These are phyloP conservation scores for Actinostola sp. DNA, from an alignment of 92 coral and sea anemone species.

Conservation along the genomic window DNA sequence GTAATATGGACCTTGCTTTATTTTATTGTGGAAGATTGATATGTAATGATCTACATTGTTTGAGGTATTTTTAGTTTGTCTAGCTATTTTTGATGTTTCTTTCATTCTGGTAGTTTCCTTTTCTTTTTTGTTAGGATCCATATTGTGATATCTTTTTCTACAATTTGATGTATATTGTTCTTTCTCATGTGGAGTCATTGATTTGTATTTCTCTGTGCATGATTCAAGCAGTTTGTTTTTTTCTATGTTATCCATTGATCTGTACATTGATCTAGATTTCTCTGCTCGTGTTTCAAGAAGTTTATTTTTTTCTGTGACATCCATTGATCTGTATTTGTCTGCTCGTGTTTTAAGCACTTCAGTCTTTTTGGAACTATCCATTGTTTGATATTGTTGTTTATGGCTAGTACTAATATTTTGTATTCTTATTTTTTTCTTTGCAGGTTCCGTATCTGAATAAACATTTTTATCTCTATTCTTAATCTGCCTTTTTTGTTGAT, in stretches of 20 bases:
- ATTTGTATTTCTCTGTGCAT: not conserved
- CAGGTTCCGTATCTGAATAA: slow-evolving; percentile 47
- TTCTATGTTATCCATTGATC: not conserved
- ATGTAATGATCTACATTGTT: slow-evolving; percentile 40
- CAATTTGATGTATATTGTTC: slow-evolving; percentile 18
- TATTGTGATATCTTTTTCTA: slow-evolving; percentile 33
- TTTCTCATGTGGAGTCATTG: too few relatives aligned
- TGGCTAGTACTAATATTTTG: slow-evolving; percentile 45
- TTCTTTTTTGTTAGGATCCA: slow-evolving; percentile 35
- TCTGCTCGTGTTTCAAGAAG: slow-evolving; percentile 19
- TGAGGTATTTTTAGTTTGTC: slow-evolving; percentile 21
- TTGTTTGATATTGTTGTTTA: slow-evolving; percentile 38
- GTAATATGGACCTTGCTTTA: slow-evolving; percentile 61
- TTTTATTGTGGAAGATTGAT: slow-evolving; percentile 49
- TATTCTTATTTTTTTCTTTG: too few relatives aligned
- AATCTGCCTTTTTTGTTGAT: slow-evolving; percentile 32
- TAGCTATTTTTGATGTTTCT: too few relatives aligned
- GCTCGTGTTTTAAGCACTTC: slow-evolving; percentile 49
- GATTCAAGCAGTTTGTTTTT: slow-evolving; percentile 21
- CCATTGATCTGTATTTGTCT: slow-evolving; percentile 45
- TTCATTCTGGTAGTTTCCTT: too few relatives aligned
- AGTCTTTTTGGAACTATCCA: too few relatives aligned
- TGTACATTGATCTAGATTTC: slow-evolving; percentile 13
- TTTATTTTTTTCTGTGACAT: slow-evolving; percentile 43
- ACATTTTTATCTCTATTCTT: slow-evolving; percentile 38